These are phyloP conservation scores for Drosophila anomelani DNA, from an alignment of 2,888 invertebrate genomes.

Conservation along the genomic window DNA sequence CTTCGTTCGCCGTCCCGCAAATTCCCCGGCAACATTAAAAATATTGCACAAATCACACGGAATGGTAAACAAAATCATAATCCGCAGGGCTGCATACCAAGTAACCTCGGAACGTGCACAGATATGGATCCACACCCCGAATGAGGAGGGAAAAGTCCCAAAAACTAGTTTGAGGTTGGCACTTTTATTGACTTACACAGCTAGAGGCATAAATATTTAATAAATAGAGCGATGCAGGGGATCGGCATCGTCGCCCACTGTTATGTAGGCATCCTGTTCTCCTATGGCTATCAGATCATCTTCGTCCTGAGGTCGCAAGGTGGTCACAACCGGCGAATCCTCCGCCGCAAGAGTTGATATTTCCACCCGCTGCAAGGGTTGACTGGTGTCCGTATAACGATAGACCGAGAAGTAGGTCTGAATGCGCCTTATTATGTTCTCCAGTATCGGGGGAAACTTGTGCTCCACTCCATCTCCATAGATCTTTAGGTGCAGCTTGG, in stretches of 20 bases:
- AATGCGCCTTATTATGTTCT: slow-evolving; percentile 89
- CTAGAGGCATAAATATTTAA: slow-evolving; percentile 32
- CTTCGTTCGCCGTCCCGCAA: slow-evolving; percentile 34
- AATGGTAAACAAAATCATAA: slow-evolving; percentile 51
- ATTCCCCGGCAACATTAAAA: slow-evolving; percentile 56
- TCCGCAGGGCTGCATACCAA: slow-evolving; percentile 59
- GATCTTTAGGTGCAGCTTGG: slow-evolving; percentile 73
- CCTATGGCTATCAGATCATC: slow-evolving; percentile 59
- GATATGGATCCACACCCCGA: slow-evolving; percentile 25
- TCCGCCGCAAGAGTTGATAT: slow-evolving; percentile 12
- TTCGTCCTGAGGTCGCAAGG: slow-evolving; percentile 11
- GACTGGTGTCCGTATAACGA: slow-evolving; percentile 86
- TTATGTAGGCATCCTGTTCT: slow-evolving; percentile 61
- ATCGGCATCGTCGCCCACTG: slow-evolving; percentile 59
- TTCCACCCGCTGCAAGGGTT: slow-evolving; percentile 74
- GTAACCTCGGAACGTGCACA: slow-evolving; percentile 54
- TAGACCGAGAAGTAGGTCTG: slow-evolving; percentile 90
- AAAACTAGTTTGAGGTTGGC: slow-evolving; percentile 2
- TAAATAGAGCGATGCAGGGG: slow-evolving; percentile 23
- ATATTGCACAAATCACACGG: slow-evolving; percentile 69
- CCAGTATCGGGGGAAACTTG: slow-evolving; percentile 89
- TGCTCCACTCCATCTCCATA: slow-evolving; percentile 85
- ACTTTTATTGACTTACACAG: slow-evolving; percentile 42
- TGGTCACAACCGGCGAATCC: slow-evolving; percentile 24
- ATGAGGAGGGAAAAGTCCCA: neutral